Evolutionary conservation across 1,140 invertebrate species (phyloP).

Genomic region (Rhizoglyphus robini): DNA sequence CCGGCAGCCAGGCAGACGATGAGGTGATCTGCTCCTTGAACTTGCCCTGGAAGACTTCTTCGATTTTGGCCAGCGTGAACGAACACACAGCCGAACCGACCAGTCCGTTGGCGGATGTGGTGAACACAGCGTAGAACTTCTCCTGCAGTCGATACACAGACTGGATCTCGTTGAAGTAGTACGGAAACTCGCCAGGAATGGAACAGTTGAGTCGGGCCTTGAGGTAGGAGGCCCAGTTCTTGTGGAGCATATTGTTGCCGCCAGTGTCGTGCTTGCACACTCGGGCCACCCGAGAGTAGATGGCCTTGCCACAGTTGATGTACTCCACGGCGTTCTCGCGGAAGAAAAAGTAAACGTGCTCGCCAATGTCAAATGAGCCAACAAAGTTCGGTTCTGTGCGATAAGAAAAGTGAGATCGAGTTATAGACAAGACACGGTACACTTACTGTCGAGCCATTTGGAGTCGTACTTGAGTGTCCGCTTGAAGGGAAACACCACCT

Average conservation of each 20-base stretch:
- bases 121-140: slow-evolving; percentile 96
- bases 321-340: slow-evolving; percentile 87
- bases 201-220: slow-evolving; percentile 90
- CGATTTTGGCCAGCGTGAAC: slow-evolving; percentile 71
- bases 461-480: slow-evolving; percentile 90
- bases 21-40: slow-evolving; percentile 83
- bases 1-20: slow-evolving; percentile 78
- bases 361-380: slow-evolving; percentile 73
- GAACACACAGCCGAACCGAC: slow-evolving; percentile 87
- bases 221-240: slow-evolving; percentile 87
- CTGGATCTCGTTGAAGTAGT: slow-evolving; percentile 95
- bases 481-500: slow-evolving; percentile 65
- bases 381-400: slow-evolving; percentile 99
- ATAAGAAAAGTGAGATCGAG: too few species aligned
- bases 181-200: slow-evolving; percentile 83
- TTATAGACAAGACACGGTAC: slow-evolving; percentile 4
- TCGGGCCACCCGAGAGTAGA: not conserved
- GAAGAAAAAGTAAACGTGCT: slow-evolving; percentile 95
- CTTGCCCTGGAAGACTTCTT: slow-evolving; percentile 70
- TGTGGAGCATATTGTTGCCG: slow-evolving; percentile 75
- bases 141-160: not conserved
- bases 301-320: slow-evolving; percentile 75
- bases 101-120: slow-evolving; percentile 59
- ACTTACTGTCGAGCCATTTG: slow-evolving; percentile 94
- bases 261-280: slow-evolving; percentile 56